phyloP scores from a whole-genome alignment of 2,888 invertebrate genomes.

The Oscheius onirici region DNA sequence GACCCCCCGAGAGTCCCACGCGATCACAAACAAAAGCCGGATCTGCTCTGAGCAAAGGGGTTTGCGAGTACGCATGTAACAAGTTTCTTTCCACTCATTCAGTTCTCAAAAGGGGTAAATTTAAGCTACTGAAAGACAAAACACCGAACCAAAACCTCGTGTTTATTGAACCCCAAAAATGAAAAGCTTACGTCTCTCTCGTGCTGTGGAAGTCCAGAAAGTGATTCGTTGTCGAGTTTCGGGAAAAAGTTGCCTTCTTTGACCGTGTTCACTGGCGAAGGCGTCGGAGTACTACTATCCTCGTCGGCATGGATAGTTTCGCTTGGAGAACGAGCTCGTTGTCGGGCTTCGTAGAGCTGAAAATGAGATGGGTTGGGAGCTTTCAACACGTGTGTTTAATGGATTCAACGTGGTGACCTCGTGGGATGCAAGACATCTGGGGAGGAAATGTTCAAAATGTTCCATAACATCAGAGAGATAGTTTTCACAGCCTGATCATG shows the following conservation, averaged over 20 bases:
- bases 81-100: neutral
- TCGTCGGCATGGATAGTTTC: conserved; percentile 45
- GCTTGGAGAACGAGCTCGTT: conserved; percentile 26
- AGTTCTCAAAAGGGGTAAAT: too few species aligned
- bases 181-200: conserved; percentile 29
- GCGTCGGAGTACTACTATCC: conserved; percentile 52
- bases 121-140: neutral
- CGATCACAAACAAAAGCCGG: conserved; percentile 31
- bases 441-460: too few species aligned
- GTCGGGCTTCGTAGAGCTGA: conserved; percentile 20
- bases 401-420: conserved; percentile 17
- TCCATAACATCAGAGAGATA: too few species aligned
- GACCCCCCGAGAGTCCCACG: conserved; percentile 25
- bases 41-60: neutral
- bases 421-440: too few species aligned
- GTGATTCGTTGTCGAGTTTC: conserved; percentile 21
- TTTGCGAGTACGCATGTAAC: neutral
- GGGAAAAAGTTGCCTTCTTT: conserved; percentile 42
- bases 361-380: too few species aligned
- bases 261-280: conserved; percentile 50
- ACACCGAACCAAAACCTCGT: too few species aligned
- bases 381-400: conserved; percentile 19
- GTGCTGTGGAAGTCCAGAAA: conserved; percentile 21
- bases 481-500: too few species aligned
- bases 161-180: neutral